Evolutionary conservation across 2,797 vertebrate genomes (phyloP).

Genomic region (Agapornis canus): DNA sequence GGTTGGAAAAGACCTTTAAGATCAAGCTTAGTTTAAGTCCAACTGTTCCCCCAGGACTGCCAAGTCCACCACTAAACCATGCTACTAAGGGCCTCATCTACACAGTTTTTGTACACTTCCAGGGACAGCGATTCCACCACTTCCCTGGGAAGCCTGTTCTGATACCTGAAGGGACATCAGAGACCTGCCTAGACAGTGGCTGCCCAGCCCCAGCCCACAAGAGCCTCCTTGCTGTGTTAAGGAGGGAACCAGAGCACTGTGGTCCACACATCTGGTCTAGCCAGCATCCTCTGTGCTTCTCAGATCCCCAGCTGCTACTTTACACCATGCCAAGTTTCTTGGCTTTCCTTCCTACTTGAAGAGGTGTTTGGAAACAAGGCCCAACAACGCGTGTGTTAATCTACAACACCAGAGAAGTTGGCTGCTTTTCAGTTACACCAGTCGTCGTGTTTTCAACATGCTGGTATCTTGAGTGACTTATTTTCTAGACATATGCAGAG

Average conservation of each 20-base stretch:
- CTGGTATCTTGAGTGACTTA: background rate
- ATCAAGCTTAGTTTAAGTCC: background rate
- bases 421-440: background rate
- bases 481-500: background rate
- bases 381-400: rapidly evolving
- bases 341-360: background rate
- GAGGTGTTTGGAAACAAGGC: background rate
- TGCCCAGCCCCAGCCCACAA: background rate
- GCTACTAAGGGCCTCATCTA: background rate
- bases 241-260: background rate
- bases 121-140: background rate
- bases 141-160: background rate
- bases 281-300: background rate
- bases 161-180: background rate
- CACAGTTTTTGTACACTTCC: background rate
- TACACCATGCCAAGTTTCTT: background rate
- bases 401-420: background rate
- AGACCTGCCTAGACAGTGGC: background rate
- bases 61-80: background rate
- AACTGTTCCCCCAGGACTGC: background rate
- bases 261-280: background rate
- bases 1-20: background rate
- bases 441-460: background rate
- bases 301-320: background rate
- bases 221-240: background rate